phyloP scores from a whole-genome alignment of 2,888 invertebrate species.

The Empis stercorea region DNA sequence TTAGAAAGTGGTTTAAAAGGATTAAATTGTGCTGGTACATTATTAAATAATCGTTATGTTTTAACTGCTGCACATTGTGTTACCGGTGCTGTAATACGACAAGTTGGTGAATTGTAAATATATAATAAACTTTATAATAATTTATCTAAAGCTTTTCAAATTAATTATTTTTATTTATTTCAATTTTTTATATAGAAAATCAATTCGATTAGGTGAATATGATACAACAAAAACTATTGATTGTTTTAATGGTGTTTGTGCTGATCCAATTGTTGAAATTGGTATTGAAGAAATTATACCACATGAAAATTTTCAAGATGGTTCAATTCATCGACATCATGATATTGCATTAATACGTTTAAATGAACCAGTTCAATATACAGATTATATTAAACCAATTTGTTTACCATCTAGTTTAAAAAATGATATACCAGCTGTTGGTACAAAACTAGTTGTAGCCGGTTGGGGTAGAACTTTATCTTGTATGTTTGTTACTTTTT shows the following conservation, averaged over 20 bases:
- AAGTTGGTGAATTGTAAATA: slow-evolving; percentile 44
- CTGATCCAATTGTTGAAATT: slow-evolving; percentile 44
- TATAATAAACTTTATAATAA: not conserved
- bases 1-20: slow-evolving; percentile 17
- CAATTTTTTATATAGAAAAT: slow-evolving; percentile 19
- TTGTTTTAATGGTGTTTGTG: slow-evolving; percentile 36
- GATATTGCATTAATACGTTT: slow-evolving; percentile 63
- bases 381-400: slow-evolving; percentile 44
- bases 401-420: slow-evolving; percentile 39
- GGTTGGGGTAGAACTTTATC: slow-evolving; percentile 50
- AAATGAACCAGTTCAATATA: slow-evolving; percentile 40
- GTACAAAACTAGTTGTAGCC: slow-evolving; percentile 37
- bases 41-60: slow-evolving; percentile 38
- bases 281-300: slow-evolving; percentile 47
- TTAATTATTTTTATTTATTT: not conserved
- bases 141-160: not conserved
- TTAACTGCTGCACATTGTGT: slow-evolving; percentile 52
- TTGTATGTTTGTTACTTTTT: slow-evolving; percentile 12
- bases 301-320: slow-evolving; percentile 50
- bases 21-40: slow-evolving; percentile 30
- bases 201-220: slow-evolving; percentile 28
- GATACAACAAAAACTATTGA: slow-evolving; percentile 24
- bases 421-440: slow-evolving; percentile 18
- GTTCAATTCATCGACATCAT: slow-evolving; percentile 44
- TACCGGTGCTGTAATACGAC: slow-evolving; percentile 37